Evolutionary conservation across 2,888 invertebrate species (phyloP), one percentile per base, ranked within the genome.

Genomic region (Catocala nupta): DNA sequence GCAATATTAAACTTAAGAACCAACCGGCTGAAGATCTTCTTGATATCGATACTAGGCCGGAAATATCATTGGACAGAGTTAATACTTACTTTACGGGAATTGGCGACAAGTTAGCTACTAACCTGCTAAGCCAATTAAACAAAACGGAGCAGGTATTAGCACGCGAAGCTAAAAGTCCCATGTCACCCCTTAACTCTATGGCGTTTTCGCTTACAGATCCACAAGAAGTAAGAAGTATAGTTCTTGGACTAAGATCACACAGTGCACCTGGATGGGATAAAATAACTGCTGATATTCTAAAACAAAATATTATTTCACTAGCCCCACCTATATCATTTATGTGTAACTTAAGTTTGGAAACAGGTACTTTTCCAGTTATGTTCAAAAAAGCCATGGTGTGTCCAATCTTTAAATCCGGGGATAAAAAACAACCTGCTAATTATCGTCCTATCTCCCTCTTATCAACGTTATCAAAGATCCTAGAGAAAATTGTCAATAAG

Each of bases 371-470:
- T 13, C 47, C 47, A 5, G 5, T 5, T 47, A 13, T 47, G 7
- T 47, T 47, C 13, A 47, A 47, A 1, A 47, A 5, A 13, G 47
- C 47, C 8, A 9, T 34, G 11, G 49, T 34, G 33, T 53, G 25
- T 11, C 44, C 45, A 8, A 54, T 54, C 45, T 45, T n/a, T 42
- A 54, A 54, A 45, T 33, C 45, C 6, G 54, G 54, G 5, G 34
- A 54, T 10, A 54, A 44, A 45, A 34, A 45, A n/a, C 12, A 45
- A 11, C 52, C 52, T 8, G 43, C n/a, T 43, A 53, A 53, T 34
- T 53, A 53, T 10, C 12, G 52, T 6, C 45, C 44, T 45, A 54
- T 54, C 13, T 45, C 54, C n/a, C 45, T 54, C n/a, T 12, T 54
- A n/a, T 45, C 54, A 33, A 45, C 25, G 3, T 13, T 51, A 5